Base-by-base conservation (phyloP, 2,888 invertebrate genomes). In the Sinotaia quadrata region DNA sequence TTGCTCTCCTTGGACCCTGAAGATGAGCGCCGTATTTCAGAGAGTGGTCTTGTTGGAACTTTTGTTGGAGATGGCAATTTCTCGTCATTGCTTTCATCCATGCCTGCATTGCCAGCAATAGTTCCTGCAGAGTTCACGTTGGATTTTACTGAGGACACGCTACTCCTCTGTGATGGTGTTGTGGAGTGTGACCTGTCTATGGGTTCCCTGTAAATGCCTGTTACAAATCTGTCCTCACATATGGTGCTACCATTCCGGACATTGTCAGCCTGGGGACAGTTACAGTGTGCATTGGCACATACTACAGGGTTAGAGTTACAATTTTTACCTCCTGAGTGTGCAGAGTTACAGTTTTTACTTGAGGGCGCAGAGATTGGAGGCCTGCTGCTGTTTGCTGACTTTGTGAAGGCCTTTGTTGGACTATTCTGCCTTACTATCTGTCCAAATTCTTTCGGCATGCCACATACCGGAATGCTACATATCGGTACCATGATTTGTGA, bases 121-220 rank as follows among this genome's bases (percentile, higher is more conserved):
- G n/a, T 41, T 49, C 60, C 65, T 29, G 60, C 68, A 51, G 62
- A 54, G 3, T 60, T 65, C 29, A 60, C 69, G 8, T 61, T 60
- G 8, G 67, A 65, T 34, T 62, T 67, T 2, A 68, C 69, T 7
- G 75, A 74, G 1, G 76, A 68, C 2, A 66, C 66, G 54, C 66
- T 72, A 29, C 69, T 71, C 34, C 57, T 51, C 29, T 61, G 62
- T 18, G 73, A 71, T 10, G 73, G 66, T 21, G 73, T 71, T 21
- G 66, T 34, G 4, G 71, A 71, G 33, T 51, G 61, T 21, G 68
- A 72, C 21, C 67, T 54, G 51, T 75, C 73, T 24, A 84, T 75
- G 4, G 84, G 84, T 67, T 84, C 84, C 27, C 82, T 67, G 60
- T 84, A 84, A 1, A 81, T 78, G 18, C 81, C 84, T 31, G 79